Conservation (phyloP, 2,888 invertebrate genomes). For the Agonopterix subpropinquella region DNA sequence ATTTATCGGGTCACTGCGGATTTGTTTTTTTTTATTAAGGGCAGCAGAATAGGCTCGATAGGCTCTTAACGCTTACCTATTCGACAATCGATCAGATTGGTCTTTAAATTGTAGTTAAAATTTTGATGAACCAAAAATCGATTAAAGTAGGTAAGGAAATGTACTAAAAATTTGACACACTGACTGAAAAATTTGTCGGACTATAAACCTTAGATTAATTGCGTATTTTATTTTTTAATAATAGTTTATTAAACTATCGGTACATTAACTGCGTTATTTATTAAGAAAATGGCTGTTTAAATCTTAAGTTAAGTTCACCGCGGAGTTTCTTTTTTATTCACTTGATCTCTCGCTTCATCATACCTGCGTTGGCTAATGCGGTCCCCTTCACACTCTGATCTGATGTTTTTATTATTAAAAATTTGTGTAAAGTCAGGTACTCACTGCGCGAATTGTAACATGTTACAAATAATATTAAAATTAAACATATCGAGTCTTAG, state of each 20-base stretch:
- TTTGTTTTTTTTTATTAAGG: too few species aligned
- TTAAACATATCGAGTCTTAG: not conserved
- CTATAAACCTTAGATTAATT: not conserved
- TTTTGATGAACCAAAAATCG: too few species aligned
- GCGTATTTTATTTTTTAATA: not conserved
- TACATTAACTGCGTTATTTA: conserved; percentile 17
- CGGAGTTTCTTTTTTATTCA: conserved; percentile 9
- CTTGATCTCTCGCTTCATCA: conserved; percentile 20
- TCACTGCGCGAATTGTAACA: not conserved
- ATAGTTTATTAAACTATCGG: conserved; percentile 7
- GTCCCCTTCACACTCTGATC: conserved; percentile 4
- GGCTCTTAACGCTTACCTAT: too few species aligned
- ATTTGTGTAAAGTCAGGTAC: not conserved
- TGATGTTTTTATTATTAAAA: conserved; percentile 3
- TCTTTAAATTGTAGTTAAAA: too few species aligned
- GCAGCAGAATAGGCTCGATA: too few species aligned
- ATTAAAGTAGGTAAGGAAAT: too few species aligned
- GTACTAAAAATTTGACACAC: not conserved
- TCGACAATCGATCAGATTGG: too few species aligned
- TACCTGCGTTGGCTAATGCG: not conserved
- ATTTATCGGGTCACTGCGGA: too few species aligned
- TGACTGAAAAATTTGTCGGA: not conserved
- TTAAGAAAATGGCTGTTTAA: conserved; percentile 27
- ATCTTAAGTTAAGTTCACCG: conserved; percentile 18
- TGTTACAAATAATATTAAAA: too few species aligned